These are phyloP conservation scores for Erpetoichthys calabaricus DNA, from an alignment of 2,797 vertebrate species.

Conservation along the genomic window DNA sequence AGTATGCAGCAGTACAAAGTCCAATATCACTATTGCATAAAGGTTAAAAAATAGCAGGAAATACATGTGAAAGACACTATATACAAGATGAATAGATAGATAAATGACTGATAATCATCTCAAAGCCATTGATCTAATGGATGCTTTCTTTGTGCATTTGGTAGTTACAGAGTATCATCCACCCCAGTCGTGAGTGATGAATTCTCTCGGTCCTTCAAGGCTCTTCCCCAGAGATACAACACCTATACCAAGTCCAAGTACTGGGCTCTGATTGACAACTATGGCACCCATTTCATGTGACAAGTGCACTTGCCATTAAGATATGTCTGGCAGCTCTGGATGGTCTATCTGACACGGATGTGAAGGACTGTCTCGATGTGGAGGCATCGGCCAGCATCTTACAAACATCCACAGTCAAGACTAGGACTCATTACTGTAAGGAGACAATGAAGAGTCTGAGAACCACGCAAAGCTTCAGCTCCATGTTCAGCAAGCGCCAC, in stretches of 20 bases:
- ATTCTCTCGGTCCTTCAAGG: conserved; percentile 39
- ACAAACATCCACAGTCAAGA: accelerated
- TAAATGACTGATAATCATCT: too few species aligned
- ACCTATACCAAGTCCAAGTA: conserved; percentile 29
- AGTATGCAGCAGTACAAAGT: too few species aligned
- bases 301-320: too few species aligned
- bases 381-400: conserved; percentile 46
- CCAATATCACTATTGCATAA: too few species aligned
- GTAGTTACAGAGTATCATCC: conserved; percentile 49
- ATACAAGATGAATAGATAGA: too few species aligned
- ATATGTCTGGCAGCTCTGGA: conserved; percentile 54
- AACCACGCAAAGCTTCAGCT: conserved; percentile 48
- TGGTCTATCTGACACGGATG: conserved; percentile 45
- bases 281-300: conserved; percentile 75
- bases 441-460: conserved; percentile 34
- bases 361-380: conserved; percentile 49
- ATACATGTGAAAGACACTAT: too few species aligned
- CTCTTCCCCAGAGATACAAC: conserved; percentile 47
- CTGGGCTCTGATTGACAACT: conserved; percentile 50
- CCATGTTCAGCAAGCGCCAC: conserved; percentile 53
- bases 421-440: conserved; percentile 39
- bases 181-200: conserved; percentile 34
- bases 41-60: too few species aligned
- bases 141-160: too few species aligned
- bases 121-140: too few species aligned